phyloP scores from a whole-genome alignment of 1,140 invertebrate genomes.

The Cydia splendana region DNA sequence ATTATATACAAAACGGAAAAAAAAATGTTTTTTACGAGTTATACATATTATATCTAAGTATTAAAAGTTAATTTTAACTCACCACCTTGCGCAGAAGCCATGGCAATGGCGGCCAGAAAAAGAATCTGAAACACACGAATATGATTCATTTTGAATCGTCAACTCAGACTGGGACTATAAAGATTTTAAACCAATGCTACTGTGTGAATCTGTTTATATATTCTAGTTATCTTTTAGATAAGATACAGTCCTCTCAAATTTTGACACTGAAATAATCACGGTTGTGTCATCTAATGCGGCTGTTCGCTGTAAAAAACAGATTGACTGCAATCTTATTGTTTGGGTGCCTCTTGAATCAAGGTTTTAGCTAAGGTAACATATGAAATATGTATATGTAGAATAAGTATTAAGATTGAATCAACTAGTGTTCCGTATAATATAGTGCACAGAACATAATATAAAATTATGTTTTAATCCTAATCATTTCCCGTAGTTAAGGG shows the following conservation, averaged over 20 bases:
- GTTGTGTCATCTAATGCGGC: not conserved
- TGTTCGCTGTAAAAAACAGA: constrained; percentile 11
- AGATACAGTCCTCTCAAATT: not conserved
- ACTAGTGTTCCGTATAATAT: constrained; percentile 2
- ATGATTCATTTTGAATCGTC: constrained; percentile 37
- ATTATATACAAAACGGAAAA: no score
- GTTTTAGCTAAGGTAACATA: not conserved
- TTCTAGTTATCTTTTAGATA: constrained; percentile 15
- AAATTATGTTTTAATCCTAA: no score
- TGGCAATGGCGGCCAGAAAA: constrained; percentile 45
- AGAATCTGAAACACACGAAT: constrained; percentile 46
- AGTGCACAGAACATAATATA: no score
- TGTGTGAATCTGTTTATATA: constrained; percentile 13
- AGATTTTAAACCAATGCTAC: not conserved
- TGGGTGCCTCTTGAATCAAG: not conserved
- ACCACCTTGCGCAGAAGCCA: constrained; percentile 45
- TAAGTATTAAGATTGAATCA: not conserved
- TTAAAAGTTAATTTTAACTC: constrained; percentile 22
- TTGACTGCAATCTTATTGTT: constrained; percentile 12
- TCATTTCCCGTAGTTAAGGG: no score
- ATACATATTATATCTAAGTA: no score
- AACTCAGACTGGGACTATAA: not conserved
- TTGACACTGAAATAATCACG: not conserved
- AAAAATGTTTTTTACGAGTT: no score
- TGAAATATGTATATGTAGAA: not conserved